phyloP scores from a whole-genome alignment of 2,797 vertebrate species.

The Hemitrygon akajei region DNA sequence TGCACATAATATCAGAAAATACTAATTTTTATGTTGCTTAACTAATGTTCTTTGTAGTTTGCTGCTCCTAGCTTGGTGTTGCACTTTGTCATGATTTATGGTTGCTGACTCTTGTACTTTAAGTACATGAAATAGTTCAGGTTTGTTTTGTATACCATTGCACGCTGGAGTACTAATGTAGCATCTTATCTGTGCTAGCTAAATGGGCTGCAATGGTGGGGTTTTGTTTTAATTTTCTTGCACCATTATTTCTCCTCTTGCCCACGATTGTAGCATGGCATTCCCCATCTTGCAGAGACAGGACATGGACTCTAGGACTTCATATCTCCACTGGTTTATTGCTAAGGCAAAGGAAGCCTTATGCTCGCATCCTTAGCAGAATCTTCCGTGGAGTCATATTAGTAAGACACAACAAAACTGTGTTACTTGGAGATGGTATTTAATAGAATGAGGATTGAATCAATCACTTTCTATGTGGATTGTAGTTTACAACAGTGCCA shows the following conservation, averaged over 20 bases:
- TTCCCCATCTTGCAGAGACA: background rate
- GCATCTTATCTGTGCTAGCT: background rate
- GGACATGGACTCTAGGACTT: background rate
- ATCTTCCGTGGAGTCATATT: background rate
- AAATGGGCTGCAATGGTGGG: background rate
- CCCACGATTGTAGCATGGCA: background rate
- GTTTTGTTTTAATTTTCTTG: background rate
- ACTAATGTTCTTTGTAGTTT: background rate
- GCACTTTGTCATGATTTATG: background rate
- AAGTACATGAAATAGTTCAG: background rate
- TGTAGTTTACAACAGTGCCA: slow-evolving; percentile 14
- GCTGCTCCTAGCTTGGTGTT: background rate
- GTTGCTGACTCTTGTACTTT: background rate
- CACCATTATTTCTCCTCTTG: background rate
- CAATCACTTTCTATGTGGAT: slow-evolving; percentile 40
- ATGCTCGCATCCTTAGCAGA: background rate
- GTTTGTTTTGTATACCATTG: background rate
- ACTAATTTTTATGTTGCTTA: slow-evolving; percentile 3
- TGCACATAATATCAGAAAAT: background rate
- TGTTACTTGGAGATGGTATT: background rate
- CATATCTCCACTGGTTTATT: background rate
- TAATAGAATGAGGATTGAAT: slow-evolving; percentile 33
- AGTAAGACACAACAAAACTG: slow-evolving; percentile 30
- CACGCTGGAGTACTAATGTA: background rate
- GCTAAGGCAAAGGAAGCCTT: background rate